Conservation (phyloP, 2,113 vertebrate species). For the Scalopus aquaticus region DNA sequence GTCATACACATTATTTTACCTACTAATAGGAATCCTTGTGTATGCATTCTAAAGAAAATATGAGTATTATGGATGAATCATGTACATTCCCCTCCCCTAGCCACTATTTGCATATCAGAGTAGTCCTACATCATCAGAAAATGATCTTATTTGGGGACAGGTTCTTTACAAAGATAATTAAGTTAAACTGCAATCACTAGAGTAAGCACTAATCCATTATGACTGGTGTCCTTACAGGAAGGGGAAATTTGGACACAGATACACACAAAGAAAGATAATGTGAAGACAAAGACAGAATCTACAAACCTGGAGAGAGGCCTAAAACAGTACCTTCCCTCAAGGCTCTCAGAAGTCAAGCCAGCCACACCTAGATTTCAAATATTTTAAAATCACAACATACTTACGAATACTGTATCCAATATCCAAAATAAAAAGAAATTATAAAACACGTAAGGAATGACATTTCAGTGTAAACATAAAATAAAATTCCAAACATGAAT, state of each 20-base stretch:
- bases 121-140: neutral
- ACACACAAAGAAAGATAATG: neutral
- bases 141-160: neutral
- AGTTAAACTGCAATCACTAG: neutral
- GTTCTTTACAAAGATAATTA: neutral
- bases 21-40: neutral
- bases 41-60: neutral
- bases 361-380: too few relatives aligned
- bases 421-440: neutral
- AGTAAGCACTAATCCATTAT: neutral
- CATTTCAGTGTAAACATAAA: neutral
- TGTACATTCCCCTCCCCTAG: neutral
- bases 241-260: neutral
- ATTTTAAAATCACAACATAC: neutral
- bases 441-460: neutral
- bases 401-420: neutral
- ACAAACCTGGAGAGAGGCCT: neutral
- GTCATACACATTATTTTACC: neutral
- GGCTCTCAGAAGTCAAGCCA: neutral
- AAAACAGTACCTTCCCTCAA: neutral
- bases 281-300: neutral
- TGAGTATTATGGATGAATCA: neutral
- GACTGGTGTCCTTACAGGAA: neutral
- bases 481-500: neutral
- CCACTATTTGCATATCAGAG: neutral